phyloP scores from a whole-genome alignment of 2,113 vertebrate genomes.

The Cyanocitta stelleri region DNA sequence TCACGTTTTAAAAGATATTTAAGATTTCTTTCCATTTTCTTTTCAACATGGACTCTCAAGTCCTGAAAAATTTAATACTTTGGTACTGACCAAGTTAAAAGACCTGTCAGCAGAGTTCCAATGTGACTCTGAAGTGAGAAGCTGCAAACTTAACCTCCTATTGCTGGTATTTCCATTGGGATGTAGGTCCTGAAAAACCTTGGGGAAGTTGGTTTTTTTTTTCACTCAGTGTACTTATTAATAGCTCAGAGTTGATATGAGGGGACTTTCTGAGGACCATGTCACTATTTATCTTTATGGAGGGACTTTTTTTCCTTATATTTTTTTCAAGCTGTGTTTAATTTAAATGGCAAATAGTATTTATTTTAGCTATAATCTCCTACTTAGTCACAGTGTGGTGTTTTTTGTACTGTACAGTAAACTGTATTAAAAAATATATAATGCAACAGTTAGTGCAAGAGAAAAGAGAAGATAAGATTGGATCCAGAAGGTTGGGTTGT shows the following conservation, averaged over 20 bases:
- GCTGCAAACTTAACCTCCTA: neutral
- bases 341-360: neutral
- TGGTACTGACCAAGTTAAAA: neutral
- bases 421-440: neutral
- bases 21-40: neutral
- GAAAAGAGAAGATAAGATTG: neutral
- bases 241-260: neutral
- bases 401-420: neutral
- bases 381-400: neutral
- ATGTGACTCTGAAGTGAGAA: neutral
- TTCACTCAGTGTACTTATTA: neutral
- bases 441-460: neutral
- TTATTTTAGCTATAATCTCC: neutral
- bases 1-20: neutral
- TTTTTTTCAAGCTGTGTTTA: neutral
- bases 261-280: neutral
- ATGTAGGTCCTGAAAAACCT: neutral
- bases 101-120: neutral
- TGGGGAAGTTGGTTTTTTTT: neutral
- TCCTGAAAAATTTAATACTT: neutral
- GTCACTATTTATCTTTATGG: neutral
- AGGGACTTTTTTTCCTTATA: neutral
- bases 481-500: neutral
- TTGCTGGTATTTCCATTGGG: neutral
- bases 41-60: neutral